phyloP scores from a whole-genome alignment of 1,140 invertebrate species.

The Bombus confusus region DNA sequence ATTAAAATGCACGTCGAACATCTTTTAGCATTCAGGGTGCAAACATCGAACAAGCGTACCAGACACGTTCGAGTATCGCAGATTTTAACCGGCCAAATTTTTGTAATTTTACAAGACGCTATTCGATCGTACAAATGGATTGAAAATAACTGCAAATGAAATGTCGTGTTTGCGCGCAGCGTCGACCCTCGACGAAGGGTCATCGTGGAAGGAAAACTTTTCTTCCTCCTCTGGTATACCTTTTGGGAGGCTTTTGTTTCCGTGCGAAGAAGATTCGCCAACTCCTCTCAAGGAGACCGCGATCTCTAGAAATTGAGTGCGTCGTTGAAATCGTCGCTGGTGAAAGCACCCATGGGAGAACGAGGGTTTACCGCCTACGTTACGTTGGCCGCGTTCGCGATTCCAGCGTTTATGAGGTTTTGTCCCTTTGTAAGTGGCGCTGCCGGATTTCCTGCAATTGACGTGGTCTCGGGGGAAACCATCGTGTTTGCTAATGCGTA shows the following conservation, averaged over 20 bases:
- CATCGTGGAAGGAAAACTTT: background rate
- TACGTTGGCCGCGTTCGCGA: background rate
- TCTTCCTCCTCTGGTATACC: background rate
- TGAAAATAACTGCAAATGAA: too few relatives aligned
- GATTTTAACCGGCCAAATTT: too few relatives aligned
- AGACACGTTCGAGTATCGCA: too few relatives aligned
- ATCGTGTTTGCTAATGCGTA: constrained; percentile 11
- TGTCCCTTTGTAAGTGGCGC: background rate
- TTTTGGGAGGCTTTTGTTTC: background rate
- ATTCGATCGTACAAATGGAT: too few relatives aligned
- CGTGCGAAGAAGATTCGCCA: background rate
- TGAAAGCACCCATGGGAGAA: background rate
- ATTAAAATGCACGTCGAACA: too few relatives aligned
- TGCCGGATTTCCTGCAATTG: background rate
- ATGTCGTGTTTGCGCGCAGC: too few relatives aligned
- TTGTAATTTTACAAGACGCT: too few relatives aligned
- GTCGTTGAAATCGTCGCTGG: constrained; percentile 15
- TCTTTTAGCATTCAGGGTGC: too few relatives aligned
- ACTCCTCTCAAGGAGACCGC: background rate
- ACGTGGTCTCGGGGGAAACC: background rate
- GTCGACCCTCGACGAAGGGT: too few relatives aligned
- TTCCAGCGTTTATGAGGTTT: constrained; percentile 7
- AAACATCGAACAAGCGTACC: too few relatives aligned
- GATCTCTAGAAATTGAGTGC: constrained; percentile 51
- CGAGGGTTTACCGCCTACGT: background rate